Evolutionary conservation across 92 coral and sea anemone genomes (phyloP), one percentile per base, ranked within the genome.

Genomic region (Heliopora coerulea): DNA sequence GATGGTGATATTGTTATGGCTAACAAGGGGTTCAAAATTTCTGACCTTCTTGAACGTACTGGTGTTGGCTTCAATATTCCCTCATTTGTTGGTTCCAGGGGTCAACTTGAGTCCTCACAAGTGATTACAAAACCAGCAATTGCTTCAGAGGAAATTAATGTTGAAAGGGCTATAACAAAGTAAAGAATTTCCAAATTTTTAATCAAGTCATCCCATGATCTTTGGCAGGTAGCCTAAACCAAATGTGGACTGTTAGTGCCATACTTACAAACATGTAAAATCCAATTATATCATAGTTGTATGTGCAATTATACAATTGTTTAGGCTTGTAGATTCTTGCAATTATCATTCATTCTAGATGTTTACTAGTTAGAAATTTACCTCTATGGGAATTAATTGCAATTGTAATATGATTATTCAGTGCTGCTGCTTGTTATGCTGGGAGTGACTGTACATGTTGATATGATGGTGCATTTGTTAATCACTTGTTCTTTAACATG

Each of bases 201-300:
- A 62, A 80, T 54, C 62, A 50, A 32, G 74, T 52, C 14, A 61
- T 73, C 42, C 85, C 85, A 30, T 27, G 74, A 52, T 30, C 74
- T 13, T 80, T 80, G 35, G 39, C 82, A 56, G 81, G 85, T 5
- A 74, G 74, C 31, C 65, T 81, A 0, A 81, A 81, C 49, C 85
- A 81, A 74, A 81, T 81, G 81, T 81, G 81, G 85, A 81, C 80
- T 12, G 75, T 81, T 60, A 62, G 81, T 81, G 85, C 75, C 1
- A 34, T 74, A 29, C 81, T 74, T 25, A 74, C 75, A 62, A 74
- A 74, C 18, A 19, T 74, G 11, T 61, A 81, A 49, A 74, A 81
- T 62, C 82, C 82, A 19, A 74, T 62, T 56, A 74, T 73, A 37
- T 37, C 42, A 37, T 37, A 37, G 42, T 37, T 37, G 42, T 37